phyloP scores from a whole-genome alignment of 2,888 invertebrate genomes.

The Hypena proboscidalis region DNA sequence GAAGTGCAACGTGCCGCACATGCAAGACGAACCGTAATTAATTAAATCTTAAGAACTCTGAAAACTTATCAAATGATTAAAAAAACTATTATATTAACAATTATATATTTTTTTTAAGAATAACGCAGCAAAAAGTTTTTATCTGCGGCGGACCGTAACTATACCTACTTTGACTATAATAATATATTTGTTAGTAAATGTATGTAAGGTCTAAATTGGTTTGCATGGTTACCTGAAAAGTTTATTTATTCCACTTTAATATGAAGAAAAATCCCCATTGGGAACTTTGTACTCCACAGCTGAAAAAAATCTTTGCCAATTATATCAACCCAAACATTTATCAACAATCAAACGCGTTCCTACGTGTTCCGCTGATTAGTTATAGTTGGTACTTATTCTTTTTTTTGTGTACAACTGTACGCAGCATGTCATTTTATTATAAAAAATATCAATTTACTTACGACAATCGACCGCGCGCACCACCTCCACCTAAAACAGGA shows the following conservation, averaged over 20 bases:
- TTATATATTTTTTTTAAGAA: too few relatives aligned
- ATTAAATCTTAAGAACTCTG: neutral
- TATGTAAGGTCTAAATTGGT: too few relatives aligned
- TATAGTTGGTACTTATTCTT: slow-evolving; percentile 1
- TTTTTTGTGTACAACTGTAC: too few relatives aligned
- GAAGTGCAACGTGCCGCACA: slow-evolving; percentile 16
- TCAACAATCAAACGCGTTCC: slow-evolving; percentile 18
- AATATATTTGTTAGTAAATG: too few relatives aligned
- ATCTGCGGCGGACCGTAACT: too few relatives aligned
- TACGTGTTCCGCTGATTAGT: slow-evolving; percentile 21
- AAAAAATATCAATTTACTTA: slow-evolving; percentile 49
- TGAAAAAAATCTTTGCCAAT: neutral
- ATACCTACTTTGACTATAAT: too few relatives aligned
- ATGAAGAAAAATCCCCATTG: neutral
- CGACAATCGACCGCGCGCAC: slow-evolving; percentile 51
- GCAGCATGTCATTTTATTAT: too few relatives aligned
- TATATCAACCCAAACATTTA: slow-evolving; percentile 21
- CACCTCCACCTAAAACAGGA: slow-evolving; percentile 59
- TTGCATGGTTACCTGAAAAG: too few relatives aligned
- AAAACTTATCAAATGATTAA: too few relatives aligned
- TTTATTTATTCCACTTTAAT: too few relatives aligned
- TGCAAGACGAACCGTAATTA: slow-evolving; percentile 9
- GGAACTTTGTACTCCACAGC: neutral
- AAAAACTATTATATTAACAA: too few relatives aligned
- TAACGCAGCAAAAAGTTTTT: too few relatives aligned